These are phyloP conservation scores for Rhea pennata DNA, from an alignment of 2,113 vertebrate genomes.

Conservation along the genomic window DNA sequence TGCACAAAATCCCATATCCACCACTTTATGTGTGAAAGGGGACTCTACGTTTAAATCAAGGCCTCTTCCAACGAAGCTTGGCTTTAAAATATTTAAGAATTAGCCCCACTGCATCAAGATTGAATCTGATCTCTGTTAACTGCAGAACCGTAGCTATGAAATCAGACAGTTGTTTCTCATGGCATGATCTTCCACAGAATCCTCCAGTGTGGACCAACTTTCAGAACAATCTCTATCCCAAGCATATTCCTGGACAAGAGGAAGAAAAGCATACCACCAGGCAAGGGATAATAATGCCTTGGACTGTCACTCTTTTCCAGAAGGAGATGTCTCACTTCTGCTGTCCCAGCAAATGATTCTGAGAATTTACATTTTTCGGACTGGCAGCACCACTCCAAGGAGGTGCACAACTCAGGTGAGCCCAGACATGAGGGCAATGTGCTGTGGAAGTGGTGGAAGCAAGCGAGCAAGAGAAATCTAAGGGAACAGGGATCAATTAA, in stretches of 20 bases:
- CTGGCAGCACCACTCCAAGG: not conserved
- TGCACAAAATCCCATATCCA: not conserved
- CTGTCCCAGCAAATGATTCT: not conserved
- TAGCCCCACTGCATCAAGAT: not conserved
- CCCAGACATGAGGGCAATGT: not conserved
- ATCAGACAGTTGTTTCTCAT: not conserved
- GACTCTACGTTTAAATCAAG: conserved; percentile 9
- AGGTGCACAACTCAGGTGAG: not conserved
- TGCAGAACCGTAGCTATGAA: not conserved
- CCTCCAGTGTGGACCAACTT: not conserved
- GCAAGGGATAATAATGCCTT: not conserved
- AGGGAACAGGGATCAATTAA: not conserved
- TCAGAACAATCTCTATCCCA: not conserved
- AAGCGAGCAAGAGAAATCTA: not conserved
- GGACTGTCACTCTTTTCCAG: not conserved
- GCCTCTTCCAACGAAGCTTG: not conserved
- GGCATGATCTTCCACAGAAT: not conserved
- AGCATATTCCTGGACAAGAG: not conserved
- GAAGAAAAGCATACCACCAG: not conserved
- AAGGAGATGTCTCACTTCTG: not conserved
- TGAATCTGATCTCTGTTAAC: not conserved
- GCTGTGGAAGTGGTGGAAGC: not conserved
- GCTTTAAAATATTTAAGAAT: conserved; percentile 43
- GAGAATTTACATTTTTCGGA: not conserved
- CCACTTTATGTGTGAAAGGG: not conserved